A percentile compares a stretch with the other conserved stretches of the same genome.
phyloP scores from a whole-genome alignment of 1,140 invertebrate genomes.

The Arion vulgaris region DNA sequence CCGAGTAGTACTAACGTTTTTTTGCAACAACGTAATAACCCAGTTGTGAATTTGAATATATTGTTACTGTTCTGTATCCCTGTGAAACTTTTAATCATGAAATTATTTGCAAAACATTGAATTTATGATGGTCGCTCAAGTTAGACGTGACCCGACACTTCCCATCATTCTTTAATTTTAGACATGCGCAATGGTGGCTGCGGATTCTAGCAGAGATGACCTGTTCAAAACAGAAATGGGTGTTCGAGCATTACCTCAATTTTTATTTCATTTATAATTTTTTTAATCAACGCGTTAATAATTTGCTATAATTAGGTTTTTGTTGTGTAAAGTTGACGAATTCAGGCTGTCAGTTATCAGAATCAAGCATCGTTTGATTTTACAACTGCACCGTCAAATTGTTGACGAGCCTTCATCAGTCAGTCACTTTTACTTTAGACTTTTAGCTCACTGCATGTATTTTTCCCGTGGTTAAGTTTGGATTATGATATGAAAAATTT shows the following conservation, averaged over 20 bases:
- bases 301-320: neutral
- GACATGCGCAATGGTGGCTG: neutral
- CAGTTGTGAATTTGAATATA: neutral
- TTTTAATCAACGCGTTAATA: neutral
- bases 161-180: neutral
- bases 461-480: too few species aligned
- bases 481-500: too few species aligned
- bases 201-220: neutral
- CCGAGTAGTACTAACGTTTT: neutral
- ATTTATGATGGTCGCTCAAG: neutral
- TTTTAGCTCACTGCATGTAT: neutral
- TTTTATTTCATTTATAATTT: neutral
- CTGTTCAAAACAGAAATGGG: constrained; percentile 1
- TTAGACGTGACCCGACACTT: constrained; percentile 4
- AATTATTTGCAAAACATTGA: neutral
- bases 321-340: neutral
- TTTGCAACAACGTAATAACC: neutral
- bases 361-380: neutral
- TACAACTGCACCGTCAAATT: neutral
- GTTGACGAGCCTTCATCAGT: neutral
- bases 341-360: neutral
- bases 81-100: neutral
- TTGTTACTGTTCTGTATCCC: neutral
- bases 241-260: neutral
- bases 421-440: neutral